Conservation (phyloP, 2,888 invertebrate species). For the Tenthredo distinguenda region DNA sequence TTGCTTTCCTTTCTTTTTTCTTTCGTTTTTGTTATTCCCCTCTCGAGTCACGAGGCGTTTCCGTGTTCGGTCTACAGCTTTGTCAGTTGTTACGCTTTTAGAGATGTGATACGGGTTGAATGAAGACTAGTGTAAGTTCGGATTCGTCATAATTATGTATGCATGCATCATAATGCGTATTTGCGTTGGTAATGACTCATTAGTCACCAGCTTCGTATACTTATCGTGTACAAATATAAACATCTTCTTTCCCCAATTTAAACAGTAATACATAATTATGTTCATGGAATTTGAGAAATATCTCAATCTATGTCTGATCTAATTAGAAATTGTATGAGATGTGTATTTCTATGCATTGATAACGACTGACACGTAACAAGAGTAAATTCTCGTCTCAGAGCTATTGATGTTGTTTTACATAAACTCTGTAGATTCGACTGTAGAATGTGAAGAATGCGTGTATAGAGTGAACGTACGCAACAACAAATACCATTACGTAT, state of each 20-base stretch:
- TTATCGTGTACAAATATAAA: not conserved
- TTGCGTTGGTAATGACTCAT: not conserved
- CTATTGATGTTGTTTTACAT: conserved; percentile 4
- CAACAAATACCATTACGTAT: not conserved
- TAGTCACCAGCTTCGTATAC: not conserved
- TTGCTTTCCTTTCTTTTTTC: not conserved
- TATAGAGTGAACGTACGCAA: not conserved
- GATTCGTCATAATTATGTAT: not conserved
- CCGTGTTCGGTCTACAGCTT: not conserved
- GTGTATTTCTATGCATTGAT: not conserved
- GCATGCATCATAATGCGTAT: not conserved
- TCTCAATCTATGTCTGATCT: not conserved
- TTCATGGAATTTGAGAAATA: not conserved
- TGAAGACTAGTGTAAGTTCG: not conserved
- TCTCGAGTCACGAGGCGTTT: not conserved
- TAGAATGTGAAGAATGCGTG: conserved; percentile 35
- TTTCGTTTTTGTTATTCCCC: not conserved
- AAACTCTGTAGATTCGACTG: conserved; percentile 1
- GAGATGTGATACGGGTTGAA: not conserved
- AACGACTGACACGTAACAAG: not conserved
- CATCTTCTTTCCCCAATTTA: not conserved
- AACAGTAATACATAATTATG: not conserved
- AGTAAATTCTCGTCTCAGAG: not conserved
- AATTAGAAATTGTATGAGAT: not conserved
- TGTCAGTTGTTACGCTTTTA: not conserved